Percentiles rank a stretch among this genome's conserved stretches.
These are phyloP conservation scores for Archegozetes longisetosus DNA, from an alignment of 1,140 invertebrate species.

Conservation along the genomic window DNA sequence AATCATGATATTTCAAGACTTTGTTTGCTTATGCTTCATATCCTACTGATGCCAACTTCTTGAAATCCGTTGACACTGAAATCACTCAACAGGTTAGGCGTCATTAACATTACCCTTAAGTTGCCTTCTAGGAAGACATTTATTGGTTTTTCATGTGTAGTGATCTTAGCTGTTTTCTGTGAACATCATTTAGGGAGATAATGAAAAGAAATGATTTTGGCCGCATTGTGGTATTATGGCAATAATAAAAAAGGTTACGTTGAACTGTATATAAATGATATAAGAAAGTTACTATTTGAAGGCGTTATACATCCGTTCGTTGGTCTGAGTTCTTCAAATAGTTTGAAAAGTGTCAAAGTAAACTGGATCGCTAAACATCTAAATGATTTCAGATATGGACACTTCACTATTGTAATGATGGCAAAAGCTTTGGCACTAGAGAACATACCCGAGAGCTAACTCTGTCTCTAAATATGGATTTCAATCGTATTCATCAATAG, in stretches of 20 bases:
- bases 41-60: slow-evolving; percentile 52
- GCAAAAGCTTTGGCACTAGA: background rate
- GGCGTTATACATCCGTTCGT: slow-evolving; percentile 51
- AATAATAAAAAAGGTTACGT: slow-evolving; percentile 54
- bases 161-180: background rate
- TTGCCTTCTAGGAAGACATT: slow-evolving; percentile 47
- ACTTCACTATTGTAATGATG: slow-evolving; percentile 33
- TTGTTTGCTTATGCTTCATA: slow-evolving; percentile 98
- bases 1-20: slow-evolving; percentile 41
- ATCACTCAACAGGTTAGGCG: slow-evolving; percentile 62
- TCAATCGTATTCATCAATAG: slow-evolving; percentile 60
- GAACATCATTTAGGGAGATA: slow-evolving; percentile 55
- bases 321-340: slow-evolving; percentile 83
- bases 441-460: too few relatives aligned
- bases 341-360: slow-evolving; percentile 50
- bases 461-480: slow-evolving; percentile 95
- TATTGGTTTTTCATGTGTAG: background rate
- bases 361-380: slow-evolving; percentile 61
- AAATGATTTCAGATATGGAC: slow-evolving; percentile 60
- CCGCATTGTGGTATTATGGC: background rate
- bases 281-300: slow-evolving; percentile 41
- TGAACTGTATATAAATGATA: slow-evolving; percentile 66
- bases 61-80: slow-evolving; percentile 55
- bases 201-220: slow-evolving; percentile 58
- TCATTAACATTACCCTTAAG: slow-evolving; percentile 69